These are phyloP conservation scores for Sternotherus odoratus DNA, from an alignment of 2,797 vertebrate species.

Conservation along the genomic window DNA sequence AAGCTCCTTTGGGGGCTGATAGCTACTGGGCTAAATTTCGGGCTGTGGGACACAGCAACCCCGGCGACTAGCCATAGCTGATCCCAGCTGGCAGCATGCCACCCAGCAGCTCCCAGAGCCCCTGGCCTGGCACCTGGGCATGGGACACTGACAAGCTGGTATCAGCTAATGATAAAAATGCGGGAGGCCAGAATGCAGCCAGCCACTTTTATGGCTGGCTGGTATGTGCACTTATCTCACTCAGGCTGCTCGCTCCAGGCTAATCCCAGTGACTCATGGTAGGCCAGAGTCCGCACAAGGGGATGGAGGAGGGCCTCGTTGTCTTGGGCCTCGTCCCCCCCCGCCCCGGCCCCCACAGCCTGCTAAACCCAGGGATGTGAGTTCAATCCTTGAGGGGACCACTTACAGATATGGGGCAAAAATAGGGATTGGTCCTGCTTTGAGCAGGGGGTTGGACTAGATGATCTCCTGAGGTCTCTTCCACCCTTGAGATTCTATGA, in stretches of 20 bases:
- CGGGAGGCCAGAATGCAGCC: background rate
- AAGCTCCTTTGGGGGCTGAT: background rate
- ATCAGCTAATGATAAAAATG: background rate
- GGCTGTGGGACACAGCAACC: too few species aligned
- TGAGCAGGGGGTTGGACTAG: too few species aligned
- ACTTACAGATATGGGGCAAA: too few species aligned
- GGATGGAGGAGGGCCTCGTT: too few species aligned
- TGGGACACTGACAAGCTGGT: background rate
- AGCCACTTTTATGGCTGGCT: background rate
- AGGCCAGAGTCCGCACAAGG: background rate
- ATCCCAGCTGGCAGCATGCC: background rate
- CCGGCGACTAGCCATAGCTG: background rate
- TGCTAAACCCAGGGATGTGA: too few species aligned
- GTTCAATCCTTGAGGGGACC: too few species aligned
- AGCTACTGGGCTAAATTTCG: background rate
- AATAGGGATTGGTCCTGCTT: too few species aligned
- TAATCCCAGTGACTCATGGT: background rate
- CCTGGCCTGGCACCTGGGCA: too few species aligned
- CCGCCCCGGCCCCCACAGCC: too few species aligned
- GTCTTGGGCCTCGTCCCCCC: too few species aligned
- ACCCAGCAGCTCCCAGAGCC: background rate
- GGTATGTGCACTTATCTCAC: background rate
- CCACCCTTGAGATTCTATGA: too few species aligned
- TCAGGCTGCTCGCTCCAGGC: background rate
- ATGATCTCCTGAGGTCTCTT: too few species aligned